phyloP scores from a whole-genome alignment of 1,140 invertebrate genomes.

The Lamellibrachia luymesi region DNA sequence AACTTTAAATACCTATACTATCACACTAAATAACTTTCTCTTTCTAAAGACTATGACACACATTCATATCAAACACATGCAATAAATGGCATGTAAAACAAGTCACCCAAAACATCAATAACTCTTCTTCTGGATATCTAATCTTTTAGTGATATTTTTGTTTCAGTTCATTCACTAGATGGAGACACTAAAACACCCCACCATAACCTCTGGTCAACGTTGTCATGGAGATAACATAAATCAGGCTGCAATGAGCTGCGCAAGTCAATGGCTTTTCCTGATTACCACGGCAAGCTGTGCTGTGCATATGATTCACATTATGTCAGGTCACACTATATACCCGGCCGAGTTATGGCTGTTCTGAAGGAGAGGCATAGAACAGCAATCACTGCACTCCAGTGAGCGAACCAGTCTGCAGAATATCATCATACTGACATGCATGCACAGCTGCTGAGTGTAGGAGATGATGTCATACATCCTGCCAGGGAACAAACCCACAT shows the following conservation, averaged over 20 bases:
- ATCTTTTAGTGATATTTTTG: neutral
- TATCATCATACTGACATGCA: neutral
- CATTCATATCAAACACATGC: neutral
- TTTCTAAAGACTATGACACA: neutral
- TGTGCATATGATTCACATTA: neutral
- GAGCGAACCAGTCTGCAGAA: neutral
- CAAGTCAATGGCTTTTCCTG: neutral
- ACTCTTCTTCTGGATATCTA: neutral
- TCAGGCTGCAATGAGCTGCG: neutral
- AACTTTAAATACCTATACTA: neutral
- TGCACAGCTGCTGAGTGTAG: neutral
- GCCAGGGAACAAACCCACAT: neutral
- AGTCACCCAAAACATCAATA: neutral
- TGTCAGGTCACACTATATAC: neutral
- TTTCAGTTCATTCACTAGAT: neutral
- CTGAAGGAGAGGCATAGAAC: neutral
- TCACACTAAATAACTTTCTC: neutral
- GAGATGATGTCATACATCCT: neutral
- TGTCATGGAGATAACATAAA: neutral
- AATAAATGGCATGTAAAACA: neutral
- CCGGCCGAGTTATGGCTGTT: neutral
- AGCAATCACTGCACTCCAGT: neutral
- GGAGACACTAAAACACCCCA: neutral
- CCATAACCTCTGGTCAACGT: neutral
- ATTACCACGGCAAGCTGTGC: neutral